Percentiles rank a stretch among this genome's conserved stretches.
Evolutionary conservation across 2,888 invertebrate genomes (phyloP).

Genomic region (Pyrrhia umbra): DNA sequence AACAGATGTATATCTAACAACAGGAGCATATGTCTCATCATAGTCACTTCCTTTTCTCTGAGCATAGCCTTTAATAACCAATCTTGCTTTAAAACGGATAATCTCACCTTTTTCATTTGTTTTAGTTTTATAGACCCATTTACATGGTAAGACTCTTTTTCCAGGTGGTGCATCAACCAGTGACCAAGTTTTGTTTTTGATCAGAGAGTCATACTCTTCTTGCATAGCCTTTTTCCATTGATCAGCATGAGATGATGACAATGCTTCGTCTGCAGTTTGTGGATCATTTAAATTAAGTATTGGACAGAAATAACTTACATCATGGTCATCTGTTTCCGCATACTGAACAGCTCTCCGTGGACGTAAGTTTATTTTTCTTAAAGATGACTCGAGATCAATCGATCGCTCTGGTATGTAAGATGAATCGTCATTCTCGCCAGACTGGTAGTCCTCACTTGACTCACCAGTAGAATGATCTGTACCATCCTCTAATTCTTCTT

Average conservation of each 20-base stretch:
- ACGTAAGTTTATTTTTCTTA: background rate
- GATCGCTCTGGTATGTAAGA: background rate
- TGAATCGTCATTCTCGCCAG: background rate
- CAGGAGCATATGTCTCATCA: conserved; percentile 50
- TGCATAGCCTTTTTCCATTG: too few relatives aligned
- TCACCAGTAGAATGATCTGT: too few relatives aligned
- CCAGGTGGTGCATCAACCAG: conserved; percentile 10
- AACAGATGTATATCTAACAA: conserved; percentile 10
- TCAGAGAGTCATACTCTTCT: too few relatives aligned
- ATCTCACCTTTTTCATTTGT: conserved; percentile 16
- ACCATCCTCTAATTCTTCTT: background rate
- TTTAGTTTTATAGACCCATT: conserved; percentile 41
- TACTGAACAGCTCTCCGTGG: background rate
- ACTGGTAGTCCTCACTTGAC: background rate
- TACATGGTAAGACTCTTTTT: conserved; percentile 27
- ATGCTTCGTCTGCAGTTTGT: background rate
- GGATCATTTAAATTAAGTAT: background rate
- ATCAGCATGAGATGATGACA: background rate
- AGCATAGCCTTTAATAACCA: conserved; percentile 37
- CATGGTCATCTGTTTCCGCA: background rate
- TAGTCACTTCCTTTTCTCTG: conserved; percentile 45
- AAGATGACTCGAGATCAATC: background rate
- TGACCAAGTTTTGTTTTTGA: too few relatives aligned
- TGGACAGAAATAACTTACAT: conserved; percentile 9
- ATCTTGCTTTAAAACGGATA: conserved; percentile 11